Evolutionary conservation across 1,140 invertebrate species (phyloP).

Genomic region (Macrobrachium rosenbergii): DNA sequence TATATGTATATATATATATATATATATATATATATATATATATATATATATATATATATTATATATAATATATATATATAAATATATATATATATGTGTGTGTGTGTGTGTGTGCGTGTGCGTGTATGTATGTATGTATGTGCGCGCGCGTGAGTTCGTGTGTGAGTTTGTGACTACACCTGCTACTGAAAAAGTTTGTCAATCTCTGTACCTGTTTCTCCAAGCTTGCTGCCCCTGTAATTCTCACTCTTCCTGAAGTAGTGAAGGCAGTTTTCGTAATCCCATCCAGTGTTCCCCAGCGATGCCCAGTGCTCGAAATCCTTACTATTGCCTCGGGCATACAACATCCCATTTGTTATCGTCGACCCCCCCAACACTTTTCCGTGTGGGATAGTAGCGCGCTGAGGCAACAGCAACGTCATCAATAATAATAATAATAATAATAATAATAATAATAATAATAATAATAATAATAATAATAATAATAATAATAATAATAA

Average conservation of each 20-base stretch:
- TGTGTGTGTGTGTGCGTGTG: not conserved
- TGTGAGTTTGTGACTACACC: not conserved
- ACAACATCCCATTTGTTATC: constrained; percentile 91
- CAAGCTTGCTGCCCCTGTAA: constrained; percentile 67
- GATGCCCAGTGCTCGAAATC: constrained; percentile 93
- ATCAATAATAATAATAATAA: not conserved
- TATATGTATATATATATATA: too few relatives aligned
- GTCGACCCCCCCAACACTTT: constrained; percentile 71
- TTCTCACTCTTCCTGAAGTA: constrained; percentile 87
- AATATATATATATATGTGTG: too few relatives aligned
- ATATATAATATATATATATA: too few relatives aligned
- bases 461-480: too few relatives aligned
- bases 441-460: not conserved
- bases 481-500: too few relatives aligned
- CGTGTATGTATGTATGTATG: too few relatives aligned
- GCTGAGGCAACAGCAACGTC: too few relatives aligned
- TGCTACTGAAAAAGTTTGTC: too few relatives aligned
- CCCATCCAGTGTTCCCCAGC: constrained; percentile 91
- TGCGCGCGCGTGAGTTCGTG: too few relatives aligned
- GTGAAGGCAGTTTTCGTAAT: constrained; percentile 85
- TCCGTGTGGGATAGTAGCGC: constrained; percentile 26
- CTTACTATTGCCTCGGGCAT: constrained; percentile 88
- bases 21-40: too few relatives aligned
- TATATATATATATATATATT: too few relatives aligned
- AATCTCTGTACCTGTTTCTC: constrained; percentile 15